A percentile compares a stretch with the other conserved stretches of the same genome.
phyloP scores from a whole-genome alignment of 2,797 vertebrate species.

The Eulemur mongoz region DNA sequence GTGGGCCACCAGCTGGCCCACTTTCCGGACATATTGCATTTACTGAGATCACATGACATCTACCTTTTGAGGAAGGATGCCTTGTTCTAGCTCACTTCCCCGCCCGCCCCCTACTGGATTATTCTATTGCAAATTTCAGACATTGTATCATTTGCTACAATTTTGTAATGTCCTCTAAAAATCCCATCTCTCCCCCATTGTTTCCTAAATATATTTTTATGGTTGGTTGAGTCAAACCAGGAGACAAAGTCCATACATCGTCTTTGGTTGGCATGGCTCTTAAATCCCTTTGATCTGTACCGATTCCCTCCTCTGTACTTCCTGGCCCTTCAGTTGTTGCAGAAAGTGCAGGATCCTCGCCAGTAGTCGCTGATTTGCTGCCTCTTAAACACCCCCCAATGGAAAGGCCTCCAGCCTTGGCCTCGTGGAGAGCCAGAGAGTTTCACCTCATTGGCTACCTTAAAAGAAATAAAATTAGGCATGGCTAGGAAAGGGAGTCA shows the following conservation, averaged over 20 bases:
- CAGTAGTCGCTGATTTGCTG: not conserved
- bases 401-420: not conserved
- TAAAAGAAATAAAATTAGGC: not conserved
- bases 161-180: not conserved
- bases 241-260: not conserved
- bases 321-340: not conserved
- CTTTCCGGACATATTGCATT: not conserved
- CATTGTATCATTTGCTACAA: not conserved
- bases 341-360: not conserved
- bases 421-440: not conserved
- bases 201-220: not conserved
- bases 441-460: not conserved
- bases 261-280: not conserved
- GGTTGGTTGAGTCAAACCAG: not conserved
- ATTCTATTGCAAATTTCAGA: not conserved
- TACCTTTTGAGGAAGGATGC: not conserved
- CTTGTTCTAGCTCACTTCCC: not conserved
- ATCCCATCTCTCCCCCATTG: not conserved
- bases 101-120: fast-evolving
- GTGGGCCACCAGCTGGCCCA: not conserved
- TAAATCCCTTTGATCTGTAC: not conserved
- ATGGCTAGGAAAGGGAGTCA: not conserved
- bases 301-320: not conserved
- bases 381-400: not conserved
- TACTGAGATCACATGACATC: not conserved